Evolutionary conservation across 2,888 invertebrate genomes (phyloP), one percentile per base, ranked within the genome.

Genomic region (Melipona bicolor): DNA sequence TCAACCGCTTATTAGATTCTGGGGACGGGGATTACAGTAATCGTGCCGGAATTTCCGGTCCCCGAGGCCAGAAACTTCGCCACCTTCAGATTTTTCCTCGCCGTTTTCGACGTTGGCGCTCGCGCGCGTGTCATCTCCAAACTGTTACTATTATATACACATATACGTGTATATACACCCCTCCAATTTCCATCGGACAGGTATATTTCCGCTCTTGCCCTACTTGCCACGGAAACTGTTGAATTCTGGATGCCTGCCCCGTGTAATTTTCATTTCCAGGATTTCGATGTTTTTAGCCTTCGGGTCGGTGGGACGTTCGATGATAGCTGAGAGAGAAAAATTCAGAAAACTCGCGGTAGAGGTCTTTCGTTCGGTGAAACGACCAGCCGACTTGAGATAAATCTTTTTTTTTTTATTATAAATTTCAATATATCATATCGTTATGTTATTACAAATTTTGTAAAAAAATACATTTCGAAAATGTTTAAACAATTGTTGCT

Each of bases 1-100:
- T 81, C 85, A 84, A 80, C 88, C 83, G 81, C 83, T 89, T 89
- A 89, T 89, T 89, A 89, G 76, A 81, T 78, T 77, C 77, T 17
- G 64, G 72, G 64, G 72, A 80, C 24, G 65, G 77, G 83, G 84
- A 89, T 89, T 85, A 88, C 82, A 52, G 85, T 88, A 88, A 89
- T 88, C 79, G 68, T 32, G 50, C 43, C 15, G 17, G 77, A 81
- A 84, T 86, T 85, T 79, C 86, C 84, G 83, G 72, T 61, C 71
- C 52, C 52, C 56, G 43, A 67, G 77, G 77, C 43, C 61, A 62
- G 76, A 81, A 84, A 77, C 68, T 79, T 73, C 68, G 71, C 62
- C 36, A 70, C 52, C 76, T 54, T 65, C 54, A 65, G 59, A 83
- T 84, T 84, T 79, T 79, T 84, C 84, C 73, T n/a, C 59, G 4